phyloP scores from a whole-genome alignment of 2,113 vertebrate genomes.

The Tretioscincus oriximinensis region DNA sequence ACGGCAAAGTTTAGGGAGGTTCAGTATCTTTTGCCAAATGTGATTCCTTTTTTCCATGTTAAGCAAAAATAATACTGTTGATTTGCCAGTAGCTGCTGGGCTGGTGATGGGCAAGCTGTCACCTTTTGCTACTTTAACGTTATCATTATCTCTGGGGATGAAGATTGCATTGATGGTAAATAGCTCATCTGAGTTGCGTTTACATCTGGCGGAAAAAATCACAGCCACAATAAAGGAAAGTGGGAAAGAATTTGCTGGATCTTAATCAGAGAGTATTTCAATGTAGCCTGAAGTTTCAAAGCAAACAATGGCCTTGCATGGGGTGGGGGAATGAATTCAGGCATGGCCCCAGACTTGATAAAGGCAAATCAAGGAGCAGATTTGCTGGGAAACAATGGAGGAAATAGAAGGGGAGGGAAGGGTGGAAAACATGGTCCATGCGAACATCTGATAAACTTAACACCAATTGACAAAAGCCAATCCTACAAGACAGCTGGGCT shows the following conservation, averaged over 20 bases:
- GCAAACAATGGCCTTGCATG: accelerated
- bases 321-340: accelerated
- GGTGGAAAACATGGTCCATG: not conserved
- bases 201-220: not conserved
- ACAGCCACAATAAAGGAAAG: not conserved
- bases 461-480: not conserved
- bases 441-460: not conserved
- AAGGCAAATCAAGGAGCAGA: too few species aligned
- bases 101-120: not conserved
- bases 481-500: not conserved
- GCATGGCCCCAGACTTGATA: too few species aligned
- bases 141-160: not conserved
- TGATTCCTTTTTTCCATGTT: not conserved
- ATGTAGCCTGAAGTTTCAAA: not conserved
- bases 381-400: too few species aligned
- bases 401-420: not conserved
- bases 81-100: not conserved
- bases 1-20: too few species aligned
- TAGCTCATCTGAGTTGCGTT: not conserved
- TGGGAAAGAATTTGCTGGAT: not conserved
- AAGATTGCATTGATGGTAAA: not conserved
- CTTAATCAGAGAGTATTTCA: accelerated
- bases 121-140: not conserved
- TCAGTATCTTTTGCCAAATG: too few species aligned
- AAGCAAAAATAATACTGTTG: not conserved